These are phyloP conservation scores for Myocastor coypus DNA, from an alignment of 2,113 vertebrate species.

Conservation along the genomic window DNA sequence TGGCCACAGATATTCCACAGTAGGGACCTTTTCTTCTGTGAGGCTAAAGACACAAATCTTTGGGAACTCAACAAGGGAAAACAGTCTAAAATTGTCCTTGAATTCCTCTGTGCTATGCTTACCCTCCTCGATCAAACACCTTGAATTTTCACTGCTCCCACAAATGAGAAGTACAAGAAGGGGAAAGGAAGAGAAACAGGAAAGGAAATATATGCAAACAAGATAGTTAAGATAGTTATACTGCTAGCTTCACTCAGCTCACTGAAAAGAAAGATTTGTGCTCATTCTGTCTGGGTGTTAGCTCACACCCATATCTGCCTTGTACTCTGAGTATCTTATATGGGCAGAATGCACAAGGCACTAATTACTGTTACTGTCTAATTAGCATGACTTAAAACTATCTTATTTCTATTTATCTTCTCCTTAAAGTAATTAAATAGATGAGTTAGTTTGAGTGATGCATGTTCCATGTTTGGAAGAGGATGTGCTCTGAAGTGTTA, in stretches of 20 bases:
- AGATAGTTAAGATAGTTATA: not conserved
- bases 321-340: not conserved
- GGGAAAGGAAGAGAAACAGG: not conserved
- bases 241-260: not conserved
- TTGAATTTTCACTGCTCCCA: conserved; percentile 12
- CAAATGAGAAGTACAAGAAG: not conserved
- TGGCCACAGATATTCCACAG: conserved; percentile 83
- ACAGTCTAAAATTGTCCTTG: conserved; percentile 14
- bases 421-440: not conserved
- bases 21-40: conserved; percentile 95
- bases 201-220: not conserved
- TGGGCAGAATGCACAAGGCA: not conserved
- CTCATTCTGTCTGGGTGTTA: not conserved
- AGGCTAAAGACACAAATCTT: conserved; percentile 92
- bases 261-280: not conserved
- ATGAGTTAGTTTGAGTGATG: not conserved
- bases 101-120: conserved; percentile 33
- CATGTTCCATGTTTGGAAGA: not conserved
- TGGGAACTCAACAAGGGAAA: conserved; percentile 95
- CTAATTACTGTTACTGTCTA: not conserved
- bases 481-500: not conserved
- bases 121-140: not conserved
- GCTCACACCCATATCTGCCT: not conserved
- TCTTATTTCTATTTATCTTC: not conserved
- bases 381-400: not conserved